Conservation (phyloP, 1,140 invertebrate genomes). For the Ceratoteleas bidentatus region DNA sequence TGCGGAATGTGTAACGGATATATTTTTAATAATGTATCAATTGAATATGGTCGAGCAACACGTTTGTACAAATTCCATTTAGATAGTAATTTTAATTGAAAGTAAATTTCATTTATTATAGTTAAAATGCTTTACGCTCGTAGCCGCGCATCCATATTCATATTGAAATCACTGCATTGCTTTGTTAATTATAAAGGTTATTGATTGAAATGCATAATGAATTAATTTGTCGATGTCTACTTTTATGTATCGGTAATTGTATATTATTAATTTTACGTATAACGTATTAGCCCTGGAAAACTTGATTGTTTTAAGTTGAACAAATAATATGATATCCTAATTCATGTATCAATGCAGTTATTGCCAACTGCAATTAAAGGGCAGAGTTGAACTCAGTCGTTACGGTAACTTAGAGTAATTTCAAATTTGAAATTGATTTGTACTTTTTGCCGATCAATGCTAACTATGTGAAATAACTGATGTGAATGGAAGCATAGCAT, state of each 20-base stretch:
- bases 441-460: slow-evolving; percentile 11
- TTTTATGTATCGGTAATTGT: slow-evolving; percentile 59
- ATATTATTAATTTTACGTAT: slow-evolving; percentile 50
- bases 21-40: slow-evolving; percentile 51
- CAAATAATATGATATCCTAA: not conserved
- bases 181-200: slow-evolving; percentile 64
- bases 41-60: slow-evolving; percentile 25
- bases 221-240: slow-evolving; percentile 58
- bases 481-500: slow-evolving; percentile 50
- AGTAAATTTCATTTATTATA: slow-evolving; percentile 65
- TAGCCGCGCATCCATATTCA: slow-evolving; percentile 55
- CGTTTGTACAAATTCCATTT: slow-evolving; percentile 42
- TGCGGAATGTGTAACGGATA: slow-evolving; percentile 11
- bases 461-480: slow-evolving; percentile 46
- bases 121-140: slow-evolving; percentile 56
- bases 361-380: not conserved
- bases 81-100: slow-evolving; percentile 63
- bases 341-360: slow-evolving; percentile 1
- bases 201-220: slow-evolving; percentile 59
- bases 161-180: slow-evolving; percentile 53
- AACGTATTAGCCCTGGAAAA: slow-evolving; percentile 8
- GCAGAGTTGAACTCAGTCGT: not conserved
- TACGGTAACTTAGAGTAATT: too few relatives aligned
- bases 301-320: not conserved
- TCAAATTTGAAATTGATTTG: not conserved